A percentile compares a stretch with the other conserved stretches of the same genome.
Evolutionary conservation across 2,888 invertebrate species (phyloP).

Genomic region (Ferdinandea cuprea): DNA sequence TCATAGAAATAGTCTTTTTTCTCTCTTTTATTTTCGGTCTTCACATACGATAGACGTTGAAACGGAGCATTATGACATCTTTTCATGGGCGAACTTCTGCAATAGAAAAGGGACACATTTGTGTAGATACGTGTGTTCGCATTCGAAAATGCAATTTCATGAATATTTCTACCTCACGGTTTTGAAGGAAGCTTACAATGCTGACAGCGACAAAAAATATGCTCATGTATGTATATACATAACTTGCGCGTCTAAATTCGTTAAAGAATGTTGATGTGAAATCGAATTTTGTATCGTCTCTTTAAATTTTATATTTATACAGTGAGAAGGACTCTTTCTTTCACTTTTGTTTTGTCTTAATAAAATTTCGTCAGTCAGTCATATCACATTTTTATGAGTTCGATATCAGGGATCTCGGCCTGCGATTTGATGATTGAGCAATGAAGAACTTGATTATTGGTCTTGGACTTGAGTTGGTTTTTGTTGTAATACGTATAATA

Average conservation of each 20-base stretch:
- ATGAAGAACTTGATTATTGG: no score
- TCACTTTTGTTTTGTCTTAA: no score
- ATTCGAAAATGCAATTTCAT: slow-evolving; percentile 14
- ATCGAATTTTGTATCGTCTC: neutral
- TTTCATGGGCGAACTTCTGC: neutral
- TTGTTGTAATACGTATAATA: no score
- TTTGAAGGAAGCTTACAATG: neutral
- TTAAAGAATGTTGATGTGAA: slow-evolving; percentile 9
- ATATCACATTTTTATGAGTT: no score
- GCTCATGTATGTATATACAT: neutral
- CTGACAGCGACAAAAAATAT: neutral
- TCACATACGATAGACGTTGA: neutral
- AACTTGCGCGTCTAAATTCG: slow-evolving; percentile 10
- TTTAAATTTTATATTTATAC: neutral
- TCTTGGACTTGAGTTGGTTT: no score
- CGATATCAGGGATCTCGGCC: no score
- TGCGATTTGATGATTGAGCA: no score
- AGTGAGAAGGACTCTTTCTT: no score
- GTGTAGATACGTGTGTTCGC: neutral
- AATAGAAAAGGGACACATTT: neutral
- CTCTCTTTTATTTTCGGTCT: no score
- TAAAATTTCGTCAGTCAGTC: no score
- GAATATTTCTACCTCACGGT: neutral
- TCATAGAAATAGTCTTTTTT: neutral
- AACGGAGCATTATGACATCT: neutral